phyloP scores from a whole-genome alignment of 2,888 invertebrate genomes.

The Folsomia candida region DNA sequence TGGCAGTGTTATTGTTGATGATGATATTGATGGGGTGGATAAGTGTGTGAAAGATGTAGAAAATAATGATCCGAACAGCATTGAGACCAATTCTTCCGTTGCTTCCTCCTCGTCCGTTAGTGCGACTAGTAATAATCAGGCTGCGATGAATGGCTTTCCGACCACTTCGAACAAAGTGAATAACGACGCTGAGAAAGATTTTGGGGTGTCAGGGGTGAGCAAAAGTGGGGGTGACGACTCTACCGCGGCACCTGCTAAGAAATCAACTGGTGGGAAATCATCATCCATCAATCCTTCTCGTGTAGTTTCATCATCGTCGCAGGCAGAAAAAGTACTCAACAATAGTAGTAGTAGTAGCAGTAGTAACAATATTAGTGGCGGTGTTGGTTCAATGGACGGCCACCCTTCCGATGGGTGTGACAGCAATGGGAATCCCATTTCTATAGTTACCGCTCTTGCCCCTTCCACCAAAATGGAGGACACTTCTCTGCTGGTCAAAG shows the following conservation, averaged over 20 bases:
- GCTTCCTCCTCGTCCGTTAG: slow-evolving; percentile 29
- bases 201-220: slow-evolving; percentile 12
- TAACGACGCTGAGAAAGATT: slow-evolving; percentile 14
- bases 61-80: slow-evolving; percentile 40
- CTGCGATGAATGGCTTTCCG: slow-evolving; percentile 30
- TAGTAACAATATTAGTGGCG: slow-evolving; percentile 32
- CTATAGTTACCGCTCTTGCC: slow-evolving; percentile 24
- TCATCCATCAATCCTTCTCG: slow-evolving; percentile 23
- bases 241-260: slow-evolving; percentile 26
- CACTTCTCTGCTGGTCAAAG: slow-evolving; percentile 1
- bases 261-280: no score
- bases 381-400: slow-evolving; percentile 3
- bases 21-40: slow-evolving; percentile 29
- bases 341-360: slow-evolving; percentile 33
- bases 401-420: slow-evolving; percentile 24
- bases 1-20: slow-evolving; percentile 26
- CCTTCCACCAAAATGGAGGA: neutral
- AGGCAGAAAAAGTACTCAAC: slow-evolving; percentile 27
- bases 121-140: slow-evolving; percentile 25
- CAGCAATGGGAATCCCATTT: slow-evolving; percentile 47
- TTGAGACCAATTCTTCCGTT: slow-evolving; percentile 28
- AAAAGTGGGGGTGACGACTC: slow-evolving; percentile 21
- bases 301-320: slow-evolving; percentile 19
- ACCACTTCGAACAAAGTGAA: neutral
- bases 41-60: slow-evolving; percentile 44